Evolutionary conservation across 2,113 vertebrate species (phyloP), one percentile per base, ranked within the genome.

Genomic region (Mohoua ochrocephala): DNA sequence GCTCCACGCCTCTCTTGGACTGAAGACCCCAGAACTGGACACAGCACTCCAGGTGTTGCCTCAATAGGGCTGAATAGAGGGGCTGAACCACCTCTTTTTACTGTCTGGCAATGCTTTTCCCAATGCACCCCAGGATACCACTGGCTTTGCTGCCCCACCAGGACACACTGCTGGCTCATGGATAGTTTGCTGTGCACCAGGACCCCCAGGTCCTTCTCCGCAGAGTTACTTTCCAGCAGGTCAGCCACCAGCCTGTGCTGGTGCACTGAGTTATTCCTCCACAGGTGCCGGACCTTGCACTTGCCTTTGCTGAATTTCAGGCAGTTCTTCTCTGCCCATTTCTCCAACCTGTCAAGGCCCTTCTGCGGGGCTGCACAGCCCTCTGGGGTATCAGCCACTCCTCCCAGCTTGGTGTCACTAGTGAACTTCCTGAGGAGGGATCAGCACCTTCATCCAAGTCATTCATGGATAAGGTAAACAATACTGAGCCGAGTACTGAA

Each of bases 321-420:
- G 7, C 3, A 0, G 2, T 30, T 53, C 42, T 2, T 37, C 13
- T 63, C n/a, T 82, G 16, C 24, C n/a, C 53, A 33, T 26, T 30
- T 26, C 39, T 60, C 16, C 61, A 89, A 1, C 3, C 20, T 60
- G 13, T 2, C 0, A 0, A 68, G 16, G 16, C 2, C 9, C 78
- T 75, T 31, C 39, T 41, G n/a, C 15, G 47, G 69, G 39, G 23
- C 52, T 57, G 52, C 52, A 30, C 3, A 74, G 37, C 12, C 4
- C 59, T 59, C 12, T 13, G 23, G 52, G 21, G 6, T 60, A 53
- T 22, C 0, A 0, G 3, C 9, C 69, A 22, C n/a, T 31, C 20
- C 24, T 53, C n/a, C 33, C 53, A 45, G 6, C 2, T 31, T 35
- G 1, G 2, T n/a, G 13, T 14, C 21, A 35, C 2, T 39, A 22